Evolutionary conservation across 2,888 invertebrate species (phyloP), one percentile per base, ranked within the genome.

Genomic region (Rotaria socialis): DNA sequence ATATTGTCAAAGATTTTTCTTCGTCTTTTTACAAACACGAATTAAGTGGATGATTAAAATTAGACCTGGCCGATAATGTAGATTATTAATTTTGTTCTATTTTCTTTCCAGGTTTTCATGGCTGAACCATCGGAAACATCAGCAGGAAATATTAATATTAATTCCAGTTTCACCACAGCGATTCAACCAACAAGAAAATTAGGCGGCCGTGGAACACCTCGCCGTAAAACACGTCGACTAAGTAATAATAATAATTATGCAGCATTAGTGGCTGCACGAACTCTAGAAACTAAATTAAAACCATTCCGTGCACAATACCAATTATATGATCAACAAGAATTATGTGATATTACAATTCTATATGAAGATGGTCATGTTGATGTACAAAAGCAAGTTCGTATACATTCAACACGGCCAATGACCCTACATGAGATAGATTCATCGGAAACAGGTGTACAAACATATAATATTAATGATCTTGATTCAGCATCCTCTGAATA

Each of bases 221-320:
- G 43, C n/a, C 80, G 80, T 47, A 80, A 80, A 80, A 47, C 14
- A 24, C 80, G 80, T 80, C 80, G 80, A 1, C 7, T 47, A 35
- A 35, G 2, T 47, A 80, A 10, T n/a, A n/a, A 24, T n/a, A 80
- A 43, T 47, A 47, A 5, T 80, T 24, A 47, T 47, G 1, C 80
- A 47, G n/a, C 24, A 24, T 19, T 47, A 24, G 47, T 47, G n/a
- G 80, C 80, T 1, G 67, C 67, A 35, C 67, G 35, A 3, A 35
- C 67, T 5, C n/a, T 80, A 47, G 80, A 80, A 80, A 80, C 47
- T 47, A 80, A 80, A 47, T n/a, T 80, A 24, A 80, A 80, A 47
- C 80, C 43, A 80, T 80, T 47, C 47, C 80, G 80, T 47, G 14
- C 80, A 24, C 80, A 80, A 80, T 80, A 24, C 47, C 47, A 43